Evolutionary conservation across 2,113 vertebrate species (phyloP).

Genomic region (Eudyptes chrysolophus): DNA sequence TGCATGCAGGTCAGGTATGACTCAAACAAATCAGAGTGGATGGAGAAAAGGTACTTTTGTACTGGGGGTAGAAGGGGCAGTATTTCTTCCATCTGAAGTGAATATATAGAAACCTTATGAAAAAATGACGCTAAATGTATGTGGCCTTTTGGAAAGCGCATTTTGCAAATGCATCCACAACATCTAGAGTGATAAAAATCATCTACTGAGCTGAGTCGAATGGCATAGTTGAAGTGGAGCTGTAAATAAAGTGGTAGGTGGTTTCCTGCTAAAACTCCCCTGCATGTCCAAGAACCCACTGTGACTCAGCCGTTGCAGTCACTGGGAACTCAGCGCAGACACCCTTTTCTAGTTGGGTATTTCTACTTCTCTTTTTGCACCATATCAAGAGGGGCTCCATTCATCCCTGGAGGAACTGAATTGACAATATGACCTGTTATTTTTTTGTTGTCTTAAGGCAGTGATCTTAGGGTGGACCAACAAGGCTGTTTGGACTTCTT

Average conservation of each 20-base stretch:
- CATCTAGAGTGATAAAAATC: slow-evolving; percentile 47
- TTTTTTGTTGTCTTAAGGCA: not conserved
- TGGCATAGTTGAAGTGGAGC: slow-evolving; percentile 30
- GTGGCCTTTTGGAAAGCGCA: slow-evolving; percentile 31
- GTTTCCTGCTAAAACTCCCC: slow-evolving; percentile 68
- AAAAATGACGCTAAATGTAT: not conserved
- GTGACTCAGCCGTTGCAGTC: slow-evolving; percentile 45
- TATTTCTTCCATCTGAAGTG: not conserved
- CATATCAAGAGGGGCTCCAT: not conserved
- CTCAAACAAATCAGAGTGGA: not conserved
- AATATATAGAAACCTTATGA: not conserved
- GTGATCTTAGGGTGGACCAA: not conserved
- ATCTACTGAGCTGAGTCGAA: slow-evolving; percentile 35
- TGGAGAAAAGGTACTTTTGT: not conserved
- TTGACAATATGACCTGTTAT: not conserved
- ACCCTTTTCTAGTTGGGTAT: slow-evolving; percentile 2
- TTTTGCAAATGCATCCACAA: slow-evolving; percentile 21
- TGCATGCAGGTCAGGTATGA: not conserved
- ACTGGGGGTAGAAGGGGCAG: not conserved
- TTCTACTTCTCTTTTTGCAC: slow-evolving; percentile 51
- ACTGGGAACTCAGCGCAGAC: slow-evolving; percentile 39
- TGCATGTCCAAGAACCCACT: slow-evolving; percentile 41
- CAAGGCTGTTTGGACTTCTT: not conserved
- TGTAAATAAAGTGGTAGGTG: slow-evolving; percentile 56
- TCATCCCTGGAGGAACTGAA: not conserved